Evolutionary conservation across 2,797 vertebrate genomes (phyloP).

Genomic region (Streptopelia turtur): DNA sequence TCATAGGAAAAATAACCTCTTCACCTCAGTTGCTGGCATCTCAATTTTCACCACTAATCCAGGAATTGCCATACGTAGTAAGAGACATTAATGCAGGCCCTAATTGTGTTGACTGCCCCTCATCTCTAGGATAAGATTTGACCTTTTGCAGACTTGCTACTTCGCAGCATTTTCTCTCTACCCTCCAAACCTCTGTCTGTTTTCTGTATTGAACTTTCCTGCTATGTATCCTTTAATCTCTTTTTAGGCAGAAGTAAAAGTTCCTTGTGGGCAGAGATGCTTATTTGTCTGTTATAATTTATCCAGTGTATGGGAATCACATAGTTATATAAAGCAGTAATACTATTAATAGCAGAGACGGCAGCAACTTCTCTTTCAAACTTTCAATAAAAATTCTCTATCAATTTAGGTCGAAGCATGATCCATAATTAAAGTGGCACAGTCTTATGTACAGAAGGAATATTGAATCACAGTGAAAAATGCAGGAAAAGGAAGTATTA

Average conservation of each 20-base stretch:
- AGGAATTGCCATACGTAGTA: not conserved
- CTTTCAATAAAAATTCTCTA: not conserved
- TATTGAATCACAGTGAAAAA: conserved; percentile 15
- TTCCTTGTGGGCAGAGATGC: conserved; percentile 52
- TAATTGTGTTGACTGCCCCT: not conserved
- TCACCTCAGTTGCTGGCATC: not conserved
- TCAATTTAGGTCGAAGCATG: not conserved
- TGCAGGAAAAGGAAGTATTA: not conserved
- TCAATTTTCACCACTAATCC: not conserved
- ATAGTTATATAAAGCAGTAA: conserved; percentile 41
- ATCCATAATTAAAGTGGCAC: not conserved
- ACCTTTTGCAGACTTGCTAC: not conserved
- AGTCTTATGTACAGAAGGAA: not conserved
- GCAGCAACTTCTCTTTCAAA: conserved; percentile 35
- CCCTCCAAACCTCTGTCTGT: not conserved
- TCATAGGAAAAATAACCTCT: not conserved
- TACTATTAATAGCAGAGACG: conserved; percentile 49
- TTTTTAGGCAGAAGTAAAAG: conserved; percentile 41
- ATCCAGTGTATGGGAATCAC: conserved; percentile 2
- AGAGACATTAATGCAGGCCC: not conserved
- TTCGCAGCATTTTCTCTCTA: not conserved
- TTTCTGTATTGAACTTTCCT: not conserved
- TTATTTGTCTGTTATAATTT: conserved; percentile 62
- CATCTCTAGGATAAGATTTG: not conserved
- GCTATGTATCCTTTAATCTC: not conserved